Conservation (phyloP, 2,113 vertebrate species). For the Cheilinus undulatus region DNA sequence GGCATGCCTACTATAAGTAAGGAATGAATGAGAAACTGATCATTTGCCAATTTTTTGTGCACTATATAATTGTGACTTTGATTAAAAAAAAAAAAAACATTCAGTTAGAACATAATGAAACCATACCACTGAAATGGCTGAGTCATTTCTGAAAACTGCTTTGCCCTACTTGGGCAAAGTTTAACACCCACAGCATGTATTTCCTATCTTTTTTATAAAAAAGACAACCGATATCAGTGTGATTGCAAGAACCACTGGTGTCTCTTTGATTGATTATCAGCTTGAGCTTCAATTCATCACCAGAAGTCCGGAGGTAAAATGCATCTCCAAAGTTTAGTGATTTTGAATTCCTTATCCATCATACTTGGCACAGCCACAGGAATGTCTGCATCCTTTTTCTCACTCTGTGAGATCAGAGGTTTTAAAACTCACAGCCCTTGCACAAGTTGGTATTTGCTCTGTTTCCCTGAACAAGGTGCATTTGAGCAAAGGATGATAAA, state of each 20-base stretch:
- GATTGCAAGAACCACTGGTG: constrained; percentile 38
- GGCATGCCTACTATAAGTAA: too few species aligned
- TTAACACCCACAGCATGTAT: constrained; percentile 18
- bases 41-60: too few species aligned
- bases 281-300: constrained; percentile 16
- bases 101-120: background rate
- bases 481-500: constrained; percentile 1
- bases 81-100: too few species aligned
- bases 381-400: background rate
- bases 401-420: background rate
- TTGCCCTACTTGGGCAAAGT: constrained; percentile 17
- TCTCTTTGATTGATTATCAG: constrained; percentile 59
- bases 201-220: constrained; percentile 36
- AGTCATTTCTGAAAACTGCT: background rate
- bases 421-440: constrained; percentile 6
- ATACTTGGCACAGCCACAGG: constrained; percentile 23
- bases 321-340: constrained; percentile 35
- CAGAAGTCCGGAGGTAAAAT: constrained; percentile 48
- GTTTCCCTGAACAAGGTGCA: background rate
- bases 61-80: too few species aligned
- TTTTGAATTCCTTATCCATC: constrained; percentile 52
- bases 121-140: background rate
- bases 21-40: too few species aligned
- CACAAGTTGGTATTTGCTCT: constrained; percentile 10
- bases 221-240: constrained; percentile 25